These are phyloP conservation scores for Drosophila pseudotakahashii DNA, from an alignment of 2,888 invertebrate genomes.

Conservation along the genomic window DNA sequence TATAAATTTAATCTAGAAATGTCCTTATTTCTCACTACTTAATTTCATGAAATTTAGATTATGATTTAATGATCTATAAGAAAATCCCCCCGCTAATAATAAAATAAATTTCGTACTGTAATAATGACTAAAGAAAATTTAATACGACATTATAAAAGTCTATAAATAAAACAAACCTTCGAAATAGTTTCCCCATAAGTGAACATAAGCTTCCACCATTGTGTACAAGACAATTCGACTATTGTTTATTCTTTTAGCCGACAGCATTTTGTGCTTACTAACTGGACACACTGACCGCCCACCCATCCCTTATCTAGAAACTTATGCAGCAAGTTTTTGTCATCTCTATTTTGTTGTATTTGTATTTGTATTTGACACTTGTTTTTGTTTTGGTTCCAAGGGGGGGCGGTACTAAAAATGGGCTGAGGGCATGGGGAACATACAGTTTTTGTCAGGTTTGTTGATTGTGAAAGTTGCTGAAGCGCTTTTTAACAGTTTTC, in stretches of 20 bases:
- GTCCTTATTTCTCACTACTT: too few species aligned
- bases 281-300: constrained; percentile 43
- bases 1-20: too few species aligned
- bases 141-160: not conserved
- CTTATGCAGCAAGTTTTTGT: constrained; percentile 56
- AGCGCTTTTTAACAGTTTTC: constrained; percentile 77
- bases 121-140: too few species aligned
- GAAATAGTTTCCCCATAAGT: constrained; percentile 10
- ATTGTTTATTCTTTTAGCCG: constrained; percentile 41
- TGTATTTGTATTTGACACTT: constrained; percentile 68
- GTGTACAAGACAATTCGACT: constrained; percentile 5
- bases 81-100: too few species aligned
- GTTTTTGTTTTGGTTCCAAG: constrained; percentile 52
- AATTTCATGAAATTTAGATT: too few species aligned
- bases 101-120: too few species aligned
- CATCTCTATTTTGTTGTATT: constrained; percentile 16
- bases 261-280: constrained; percentile 54
- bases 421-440: constrained; percentile 29
- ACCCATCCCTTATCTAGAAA: constrained; percentile 25
- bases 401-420: not conserved
- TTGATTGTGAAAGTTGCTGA: constrained; percentile 75
- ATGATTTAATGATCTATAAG: too few species aligned
- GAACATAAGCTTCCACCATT: constrained; percentile 9
- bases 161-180: not conserved
- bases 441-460: constrained; percentile 77